Conservation (phyloP, 2,888 invertebrate species). For the Sicus ferrugineus region DNA sequence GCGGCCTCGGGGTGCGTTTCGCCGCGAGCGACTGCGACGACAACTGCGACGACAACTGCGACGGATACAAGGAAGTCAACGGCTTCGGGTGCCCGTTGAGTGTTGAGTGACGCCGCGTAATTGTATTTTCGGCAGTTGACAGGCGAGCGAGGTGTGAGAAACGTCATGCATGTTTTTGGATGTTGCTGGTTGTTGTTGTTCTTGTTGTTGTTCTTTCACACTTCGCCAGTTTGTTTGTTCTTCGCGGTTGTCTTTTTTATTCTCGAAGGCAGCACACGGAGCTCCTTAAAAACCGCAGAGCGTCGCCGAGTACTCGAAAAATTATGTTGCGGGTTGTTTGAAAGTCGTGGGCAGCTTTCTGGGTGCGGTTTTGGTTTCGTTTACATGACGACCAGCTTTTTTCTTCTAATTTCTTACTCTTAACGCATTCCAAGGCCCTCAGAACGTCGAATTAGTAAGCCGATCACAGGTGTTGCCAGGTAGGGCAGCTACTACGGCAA, state of each 20-base stretch:
- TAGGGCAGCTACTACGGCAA: too few relatives aligned
- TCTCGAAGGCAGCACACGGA: neutral
- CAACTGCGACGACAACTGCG: neutral
- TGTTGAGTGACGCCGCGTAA: neutral
- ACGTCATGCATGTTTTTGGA: neutral
- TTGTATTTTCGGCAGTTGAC: conserved; percentile 18
- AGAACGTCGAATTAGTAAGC: neutral
- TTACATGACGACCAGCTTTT: neutral
- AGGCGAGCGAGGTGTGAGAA: conserved; percentile 12
- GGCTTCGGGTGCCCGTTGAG: too few relatives aligned
- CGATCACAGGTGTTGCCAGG: neutral
- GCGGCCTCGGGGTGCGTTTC: neutral
- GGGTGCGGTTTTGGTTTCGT: neutral
- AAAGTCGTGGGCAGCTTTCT: neutral
- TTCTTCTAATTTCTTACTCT: too few relatives aligned
- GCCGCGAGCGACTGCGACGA: neutral
- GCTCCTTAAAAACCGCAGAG: neutral
- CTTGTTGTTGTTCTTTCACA: neutral
- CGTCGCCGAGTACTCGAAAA: neutral
- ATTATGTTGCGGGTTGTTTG: neutral
- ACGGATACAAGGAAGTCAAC: too few relatives aligned
- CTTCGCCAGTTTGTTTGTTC: conserved; percentile 1
- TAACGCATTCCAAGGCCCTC: neutral
- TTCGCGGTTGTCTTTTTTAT: neutral
- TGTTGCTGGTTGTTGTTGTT: neutral